Evolutionary conservation across 2,113 vertebrate genomes (phyloP), one percentile per base, ranked within the genome.

Genomic region (Natator depressus): DNA sequence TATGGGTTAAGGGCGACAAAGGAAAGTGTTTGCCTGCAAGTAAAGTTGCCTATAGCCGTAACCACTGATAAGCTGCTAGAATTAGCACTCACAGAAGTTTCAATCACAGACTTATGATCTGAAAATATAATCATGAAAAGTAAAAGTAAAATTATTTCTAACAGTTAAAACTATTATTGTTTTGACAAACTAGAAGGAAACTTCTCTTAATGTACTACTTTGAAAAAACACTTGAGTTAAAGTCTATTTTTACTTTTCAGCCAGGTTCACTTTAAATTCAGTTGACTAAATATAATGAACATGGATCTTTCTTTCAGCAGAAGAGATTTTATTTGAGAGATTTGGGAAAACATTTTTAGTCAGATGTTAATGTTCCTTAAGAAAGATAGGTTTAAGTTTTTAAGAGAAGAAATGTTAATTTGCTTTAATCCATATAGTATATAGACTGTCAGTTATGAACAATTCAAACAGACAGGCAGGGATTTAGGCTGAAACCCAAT

Each of bases 41-140:
- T 94, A 85, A 97, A 97, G 91, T 97, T 97, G 88, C 80, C 94
- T 95, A 22, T 84, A 95, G 93, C 92, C 87, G 6, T n/a, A 93
- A 94, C 42, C 72, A 92, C 80, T 80, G 96, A 98, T 97, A 98
- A 97, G 47, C 3, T 1, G 80, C 94, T 96, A 97, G 97, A 98
- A 98, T 91, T 97, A 97, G 93, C 49, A 8, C 38, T 75, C 49
- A 50, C 89, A 87, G 53, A 95, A 96, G 93, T 76, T 85, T 79
- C 87, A 11, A 6, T 95, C 76, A 88, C 62, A 89, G 78, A 97
- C 65, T 83, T 96, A 54, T 94, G 93, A 96, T 91, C 94, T 90
- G 76, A 92, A 31, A 90, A 55, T 91, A 84, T 82, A 88, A 80
- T 94, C 87, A 91, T 90, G 20, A 17, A 87, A 93, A 62, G 79